Percentiles rank a stretch among this genome's conserved stretches.
Conservation (phyloP, 2,113 vertebrate genomes). For the Lepus americanus region DNA sequence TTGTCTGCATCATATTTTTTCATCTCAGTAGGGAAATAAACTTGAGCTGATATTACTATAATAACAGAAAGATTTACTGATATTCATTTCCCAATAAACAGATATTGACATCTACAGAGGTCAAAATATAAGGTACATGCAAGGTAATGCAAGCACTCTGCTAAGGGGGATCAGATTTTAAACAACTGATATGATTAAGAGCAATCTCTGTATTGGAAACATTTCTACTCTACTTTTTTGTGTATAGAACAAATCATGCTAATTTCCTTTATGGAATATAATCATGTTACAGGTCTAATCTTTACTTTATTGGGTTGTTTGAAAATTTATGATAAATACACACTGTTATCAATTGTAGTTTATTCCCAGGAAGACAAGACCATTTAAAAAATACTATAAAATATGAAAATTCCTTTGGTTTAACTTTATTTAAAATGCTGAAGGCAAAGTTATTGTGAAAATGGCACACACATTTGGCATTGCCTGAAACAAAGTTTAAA, state of each 20-base stretch:
- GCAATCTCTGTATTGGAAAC: neutral
- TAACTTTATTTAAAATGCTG: slow-evolving; percentile 2
- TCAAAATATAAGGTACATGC: slow-evolving; percentile 28
- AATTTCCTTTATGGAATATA: neutral
- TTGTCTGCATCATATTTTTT: slow-evolving; percentile 86
- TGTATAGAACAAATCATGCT: neutral
- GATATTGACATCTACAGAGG: slow-evolving; percentile 73
- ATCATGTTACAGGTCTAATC: neutral
- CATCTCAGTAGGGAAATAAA: slow-evolving; percentile 86
- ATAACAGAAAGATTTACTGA: slow-evolving; percentile 77
- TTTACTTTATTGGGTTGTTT: slow-evolving; percentile 20
- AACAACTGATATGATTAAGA: neutral
- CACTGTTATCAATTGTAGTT: neutral
- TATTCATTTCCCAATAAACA: slow-evolving; percentile 75
- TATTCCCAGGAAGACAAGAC: neutral
- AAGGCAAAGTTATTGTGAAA: slow-evolving; percentile 51
- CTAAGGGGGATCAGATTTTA: neutral
- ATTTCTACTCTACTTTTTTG: neutral
- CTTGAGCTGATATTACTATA: slow-evolving; percentile 82
- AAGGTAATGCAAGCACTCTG: slow-evolving; percentile 11
- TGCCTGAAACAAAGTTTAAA: slow-evolving; percentile 62
- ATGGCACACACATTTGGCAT: slow-evolving; percentile 39
- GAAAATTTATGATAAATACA: slow-evolving; percentile 41
- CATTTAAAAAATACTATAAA: slow-evolving; percentile 49
- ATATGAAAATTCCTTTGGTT: neutral